Conservation (phyloP, 2,797 vertebrate species). For the Rhynchonycteris naso region DNA sequence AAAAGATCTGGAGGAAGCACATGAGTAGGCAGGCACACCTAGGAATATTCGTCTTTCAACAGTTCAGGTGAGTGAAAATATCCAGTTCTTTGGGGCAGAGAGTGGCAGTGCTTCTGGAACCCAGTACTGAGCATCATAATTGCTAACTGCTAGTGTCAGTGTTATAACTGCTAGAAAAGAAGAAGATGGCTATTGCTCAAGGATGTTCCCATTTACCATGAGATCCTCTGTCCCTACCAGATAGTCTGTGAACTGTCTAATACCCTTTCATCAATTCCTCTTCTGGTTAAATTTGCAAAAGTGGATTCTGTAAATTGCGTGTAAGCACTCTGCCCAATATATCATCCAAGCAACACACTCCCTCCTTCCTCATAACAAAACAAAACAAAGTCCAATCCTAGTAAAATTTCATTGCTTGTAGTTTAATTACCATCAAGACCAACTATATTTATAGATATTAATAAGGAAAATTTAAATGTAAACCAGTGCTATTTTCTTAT, state of each 20-base stretch:
- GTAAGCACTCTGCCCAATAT: background rate
- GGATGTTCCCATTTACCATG: background rate
- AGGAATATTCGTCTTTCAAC: background rate
- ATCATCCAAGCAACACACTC: background rate
- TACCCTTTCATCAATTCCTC: background rate
- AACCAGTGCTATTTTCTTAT: constrained; percentile 23
- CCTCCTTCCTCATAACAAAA: background rate
- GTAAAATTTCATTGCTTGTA: background rate
- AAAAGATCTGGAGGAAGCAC: background rate
- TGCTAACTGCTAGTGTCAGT: background rate
- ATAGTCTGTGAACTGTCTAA: background rate
- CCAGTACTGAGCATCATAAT: background rate
- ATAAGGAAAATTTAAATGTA: constrained; percentile 11
- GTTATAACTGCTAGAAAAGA: background rate
- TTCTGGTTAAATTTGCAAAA: constrained; percentile 15
- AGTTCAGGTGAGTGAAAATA: too few relatives aligned
- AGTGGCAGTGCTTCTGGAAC: background rate
- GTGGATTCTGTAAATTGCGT: background rate
- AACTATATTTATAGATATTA: background rate
- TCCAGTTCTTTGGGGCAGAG: background rate
- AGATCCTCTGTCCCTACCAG: background rate
- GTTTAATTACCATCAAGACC: background rate
- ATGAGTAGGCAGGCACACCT: background rate
- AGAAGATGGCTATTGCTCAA: background rate
- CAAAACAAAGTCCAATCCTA: background rate